Evolutionary conservation across 2,797 vertebrate species (phyloP).

Genomic region (Spheniscus humboldti): DNA sequence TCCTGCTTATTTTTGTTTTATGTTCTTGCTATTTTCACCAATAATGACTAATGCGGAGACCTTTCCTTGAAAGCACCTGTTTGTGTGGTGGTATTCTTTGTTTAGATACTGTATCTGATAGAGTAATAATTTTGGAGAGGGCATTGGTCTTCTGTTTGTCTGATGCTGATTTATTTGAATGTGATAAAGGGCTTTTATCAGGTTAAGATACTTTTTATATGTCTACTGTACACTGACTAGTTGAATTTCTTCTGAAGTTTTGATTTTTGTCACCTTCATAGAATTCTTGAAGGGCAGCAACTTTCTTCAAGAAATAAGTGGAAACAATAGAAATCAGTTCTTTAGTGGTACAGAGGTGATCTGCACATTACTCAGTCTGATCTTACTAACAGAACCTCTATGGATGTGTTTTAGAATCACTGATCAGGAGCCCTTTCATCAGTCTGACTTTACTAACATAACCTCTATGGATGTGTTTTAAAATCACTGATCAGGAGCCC

Average conservation of each 20-base stretch:
- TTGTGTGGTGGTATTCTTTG: neutral
- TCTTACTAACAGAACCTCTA: neutral
- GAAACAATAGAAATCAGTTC: neutral
- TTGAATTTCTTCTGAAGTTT: neutral
- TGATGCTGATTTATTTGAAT: neutral
- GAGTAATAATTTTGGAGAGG: neutral
- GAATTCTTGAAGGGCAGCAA: neutral
- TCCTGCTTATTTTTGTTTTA: neutral
- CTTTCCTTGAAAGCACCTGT: neutral
- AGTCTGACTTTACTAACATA: neutral
- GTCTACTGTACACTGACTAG: neutral
- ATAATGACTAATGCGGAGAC: neutral
- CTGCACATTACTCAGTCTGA: rapidly evolving
- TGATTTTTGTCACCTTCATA: neutral
- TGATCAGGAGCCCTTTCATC: neutral
- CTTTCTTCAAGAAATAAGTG: neutral
- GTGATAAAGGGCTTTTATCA: neutral
- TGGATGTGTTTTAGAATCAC: neutral
- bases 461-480: neutral
- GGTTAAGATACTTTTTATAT: neutral
- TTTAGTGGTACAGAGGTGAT: neutral
- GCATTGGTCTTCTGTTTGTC: neutral
- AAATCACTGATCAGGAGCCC: neutral
- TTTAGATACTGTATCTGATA: neutral
- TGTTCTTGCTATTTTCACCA: neutral